Base-by-base conservation (phyloP, 2,797 vertebrate genomes). In the Prionace glauca region DNA sequence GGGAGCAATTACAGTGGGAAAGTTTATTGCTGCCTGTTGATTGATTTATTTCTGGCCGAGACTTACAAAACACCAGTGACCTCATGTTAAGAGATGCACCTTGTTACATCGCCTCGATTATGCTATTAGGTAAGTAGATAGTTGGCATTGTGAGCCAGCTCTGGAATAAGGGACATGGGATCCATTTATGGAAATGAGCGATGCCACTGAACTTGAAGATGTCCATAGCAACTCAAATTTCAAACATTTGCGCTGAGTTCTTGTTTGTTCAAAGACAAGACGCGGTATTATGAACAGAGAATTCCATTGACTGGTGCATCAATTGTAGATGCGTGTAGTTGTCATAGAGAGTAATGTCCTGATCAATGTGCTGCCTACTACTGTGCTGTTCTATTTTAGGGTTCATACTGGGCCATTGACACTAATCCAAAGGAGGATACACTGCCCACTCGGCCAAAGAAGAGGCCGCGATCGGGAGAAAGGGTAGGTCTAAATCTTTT, bases 331-430 rank as follows among this genome's bases (percentile, higher is more conserved):
- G 65, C 62, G 24, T 67, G 88, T 91, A n/a, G 11, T 11, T 65
- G 5, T 32, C 16, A 92, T 20, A 92, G 18, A 36, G 22, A n/a
- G 36, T 11, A 41, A 92, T 69, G 5, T 92, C n/a, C n/a, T 92
- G 90, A 65, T 18, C 22, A 60, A 56, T 56, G 1, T 60, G 26
- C 7, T 95, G 12, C 16, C 14, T 60, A 45, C 22, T 29, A 56
- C 36, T 94, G 71, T 94, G 67, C 22, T 95, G 29, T 24, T 96
- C 96, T 96, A 20, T 97, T 97, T 96, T 96, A 99, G 98, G 98
- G 98, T 94, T 99, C 98, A 96, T 99, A 99, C 96, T 99, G 98
- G 98, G 98, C 98, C 96, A 99, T 99, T 95, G 98, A 99, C 97
- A 98, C 98, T 96, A 99, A 98, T 98, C 98, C 98, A 97, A 99